phyloP scores from a whole-genome alignment of 2,113 vertebrate species.

The Pluvialis apricaria region DNA sequence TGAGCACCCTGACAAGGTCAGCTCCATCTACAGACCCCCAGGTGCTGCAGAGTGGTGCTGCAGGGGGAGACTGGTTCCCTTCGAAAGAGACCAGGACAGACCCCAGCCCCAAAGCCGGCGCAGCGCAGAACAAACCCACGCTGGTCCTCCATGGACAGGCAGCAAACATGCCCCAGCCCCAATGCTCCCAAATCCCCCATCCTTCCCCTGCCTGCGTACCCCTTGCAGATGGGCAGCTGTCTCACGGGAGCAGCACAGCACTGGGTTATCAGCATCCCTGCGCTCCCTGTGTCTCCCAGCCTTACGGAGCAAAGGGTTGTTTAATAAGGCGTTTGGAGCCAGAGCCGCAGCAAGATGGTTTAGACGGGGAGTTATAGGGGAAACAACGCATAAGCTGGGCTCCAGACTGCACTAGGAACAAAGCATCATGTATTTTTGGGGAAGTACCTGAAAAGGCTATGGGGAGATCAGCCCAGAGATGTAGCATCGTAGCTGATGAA shows the following conservation, averaged over 20 bases:
- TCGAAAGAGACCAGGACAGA: neutral
- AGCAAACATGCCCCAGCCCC: neutral
- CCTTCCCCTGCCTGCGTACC: neutral
- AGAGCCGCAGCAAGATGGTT: neutral
- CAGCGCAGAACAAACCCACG: neutral
- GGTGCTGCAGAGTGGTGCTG: rapidly evolving
- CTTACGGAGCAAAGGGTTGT: slow-evolving; percentile 36
- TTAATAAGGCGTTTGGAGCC: neutral
- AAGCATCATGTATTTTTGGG: neutral
- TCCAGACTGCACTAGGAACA: neutral
- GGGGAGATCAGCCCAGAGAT: neutral
- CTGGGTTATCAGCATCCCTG: neutral
- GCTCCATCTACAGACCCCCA: neutral
- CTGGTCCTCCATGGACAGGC: neutral
- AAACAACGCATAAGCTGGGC: neutral
- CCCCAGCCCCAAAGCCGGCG: neutral
- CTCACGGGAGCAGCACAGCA: rapidly evolving
- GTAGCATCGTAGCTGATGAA: neutral
- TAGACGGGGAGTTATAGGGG: neutral
- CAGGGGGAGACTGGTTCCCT: neutral
- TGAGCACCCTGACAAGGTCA: neutral
- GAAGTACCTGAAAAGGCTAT: neutral
- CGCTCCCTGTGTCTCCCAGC: neutral
- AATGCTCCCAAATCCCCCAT: neutral
- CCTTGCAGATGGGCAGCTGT: neutral